Evolutionary conservation across 1,140 invertebrate genomes (phyloP), one percentile per base, ranked within the genome.

Genomic region (Zaprionus vittiger): DNA sequence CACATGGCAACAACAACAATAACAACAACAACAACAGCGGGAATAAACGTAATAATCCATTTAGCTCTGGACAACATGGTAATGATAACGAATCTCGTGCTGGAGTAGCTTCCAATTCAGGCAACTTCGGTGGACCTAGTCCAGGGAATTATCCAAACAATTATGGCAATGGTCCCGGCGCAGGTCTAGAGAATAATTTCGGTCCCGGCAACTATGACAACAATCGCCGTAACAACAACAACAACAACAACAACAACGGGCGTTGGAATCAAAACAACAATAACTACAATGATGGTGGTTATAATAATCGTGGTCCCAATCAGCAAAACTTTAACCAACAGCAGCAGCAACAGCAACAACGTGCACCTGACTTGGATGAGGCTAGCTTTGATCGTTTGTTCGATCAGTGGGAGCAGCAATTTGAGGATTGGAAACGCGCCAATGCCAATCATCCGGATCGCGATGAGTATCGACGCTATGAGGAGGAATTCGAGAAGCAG

Each of bases 391-490:
- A 97, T 86, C 95, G 95, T 64, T 95, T 97, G 83, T 97, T 98
- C 87, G 95, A 95, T 87, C 95, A 96, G 81, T 98, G 97, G 97
- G 97, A 98, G 93, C 94, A 96, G 74, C 95, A 97, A 83, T 97
- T 97, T 89, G 95, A 96, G 78, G 96, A 96, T 79, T 98, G 97
- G 97, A 97, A 96, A 91, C 94, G 95, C 70, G 96, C 97, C 84
- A 97, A 97, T 93, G 95, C 95, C 22, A 96, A 96, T 92, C 97
- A 98, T 94, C 97, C 97, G 15, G 96, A 97, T 87, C 97, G 96
- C 93, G 95, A 95, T 93, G 96, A 97, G 75, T 97, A 97, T 86
- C 94, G 94, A 71, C 95, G 97, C 73, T 97, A 97, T 93, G 96
- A 97, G 93, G 95, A 96, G 37, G 97, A 96, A 83, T 97, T 97